Conservation (phyloP, 2,888 invertebrate genomes). For the Drosophila anomelani region DNA sequence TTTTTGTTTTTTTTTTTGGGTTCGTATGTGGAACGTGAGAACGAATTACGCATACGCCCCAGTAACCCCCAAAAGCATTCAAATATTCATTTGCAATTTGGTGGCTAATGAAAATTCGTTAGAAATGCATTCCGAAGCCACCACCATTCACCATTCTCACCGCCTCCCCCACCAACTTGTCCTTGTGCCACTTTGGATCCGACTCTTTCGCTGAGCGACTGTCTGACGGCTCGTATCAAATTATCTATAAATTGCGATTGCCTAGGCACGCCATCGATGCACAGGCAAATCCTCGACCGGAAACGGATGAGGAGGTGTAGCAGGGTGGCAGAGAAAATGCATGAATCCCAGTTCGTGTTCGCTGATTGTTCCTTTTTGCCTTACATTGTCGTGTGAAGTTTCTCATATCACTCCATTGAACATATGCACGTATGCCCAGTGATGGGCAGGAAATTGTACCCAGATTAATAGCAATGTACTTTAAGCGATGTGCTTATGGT, state of each 20-base stretch:
- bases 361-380: conserved; percentile 40
- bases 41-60: conserved; percentile 51
- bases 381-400: conserved; percentile 52
- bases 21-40: conserved; percentile 47
- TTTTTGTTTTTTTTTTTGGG: background rate
- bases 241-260: conserved; percentile 74
- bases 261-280: conserved; percentile 63
- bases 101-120: conserved; percentile 65
- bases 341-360: conserved; percentile 34
- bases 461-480: conserved; percentile 2
- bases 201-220: conserved; percentile 35
- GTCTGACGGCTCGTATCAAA: conserved; percentile 67
- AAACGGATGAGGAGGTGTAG: conserved; percentile 14
- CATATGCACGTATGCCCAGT: conserved; percentile 23
- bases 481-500: conserved; percentile 1
- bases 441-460: conserved; percentile 10
- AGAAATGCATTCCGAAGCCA: conserved; percentile 69
- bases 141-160: conserved; percentile 26
- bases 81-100: conserved; percentile 62
- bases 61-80: conserved; percentile 25
- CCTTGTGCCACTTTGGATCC: conserved; percentile 68
- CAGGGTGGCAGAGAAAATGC: background rate
- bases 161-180: conserved; percentile 39
- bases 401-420: conserved; percentile 62
- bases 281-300: conserved; percentile 26